Evolutionary conservation across 2,797 vertebrate genomes (phyloP).

Genomic region (Paguma larvata): DNA sequence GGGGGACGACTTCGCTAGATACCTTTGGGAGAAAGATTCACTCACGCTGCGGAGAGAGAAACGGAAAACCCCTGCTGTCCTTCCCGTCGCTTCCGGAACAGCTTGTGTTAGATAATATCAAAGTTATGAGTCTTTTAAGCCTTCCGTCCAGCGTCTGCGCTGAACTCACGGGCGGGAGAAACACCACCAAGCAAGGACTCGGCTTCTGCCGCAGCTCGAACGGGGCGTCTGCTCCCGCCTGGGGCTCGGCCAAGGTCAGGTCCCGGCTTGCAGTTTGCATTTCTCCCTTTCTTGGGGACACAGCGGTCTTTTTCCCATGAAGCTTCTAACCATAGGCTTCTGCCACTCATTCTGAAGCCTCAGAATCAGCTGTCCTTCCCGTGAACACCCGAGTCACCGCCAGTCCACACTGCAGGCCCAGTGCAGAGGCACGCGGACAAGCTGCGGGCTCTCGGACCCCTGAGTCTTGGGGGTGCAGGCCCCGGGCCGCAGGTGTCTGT

Average conservation of each 20-base stretch:
- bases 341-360: not conserved
- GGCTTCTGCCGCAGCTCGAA: fast-evolving
- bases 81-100: not conserved
- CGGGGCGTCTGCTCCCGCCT: not conserved
- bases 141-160: not conserved
- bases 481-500: fast-evolving
- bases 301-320: no score
- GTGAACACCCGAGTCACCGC: no score
- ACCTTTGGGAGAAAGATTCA: no score
- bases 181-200: not conserved
- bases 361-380: not conserved
- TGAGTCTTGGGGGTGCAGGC: not conserved
- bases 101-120: fast-evolving
- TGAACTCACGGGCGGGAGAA: not conserved
- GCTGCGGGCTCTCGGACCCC: not conserved
- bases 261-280: fast-evolving
- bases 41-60: not conserved
- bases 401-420: fast-evolving
- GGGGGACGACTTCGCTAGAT: not conserved
- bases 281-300: not conserved
- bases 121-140: fast-evolving
- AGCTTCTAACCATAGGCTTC: not conserved
- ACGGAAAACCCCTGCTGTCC: no score
- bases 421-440: fast-evolving
- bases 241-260: fast-evolving